Conservation (phyloP, 2,797 vertebrate genomes). For the Rhabdomys pumilio region DNA sequence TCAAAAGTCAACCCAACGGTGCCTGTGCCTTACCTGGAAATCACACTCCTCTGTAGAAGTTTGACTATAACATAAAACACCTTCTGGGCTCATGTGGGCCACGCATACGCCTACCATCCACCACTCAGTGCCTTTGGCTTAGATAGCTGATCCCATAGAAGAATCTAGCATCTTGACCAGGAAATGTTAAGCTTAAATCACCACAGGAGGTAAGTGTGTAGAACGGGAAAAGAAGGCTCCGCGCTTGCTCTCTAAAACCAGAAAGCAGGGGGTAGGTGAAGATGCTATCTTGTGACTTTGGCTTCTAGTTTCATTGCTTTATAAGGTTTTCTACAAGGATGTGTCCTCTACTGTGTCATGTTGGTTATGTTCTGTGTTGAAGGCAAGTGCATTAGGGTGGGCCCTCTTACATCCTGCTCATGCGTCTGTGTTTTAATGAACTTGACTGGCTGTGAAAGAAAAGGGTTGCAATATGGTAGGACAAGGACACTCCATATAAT, state of each 20-base stretch:
- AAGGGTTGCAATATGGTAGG: not conserved
- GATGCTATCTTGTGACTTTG: not conserved
- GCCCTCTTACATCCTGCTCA: not conserved
- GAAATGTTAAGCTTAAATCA: not conserved
- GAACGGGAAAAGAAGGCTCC: not conserved
- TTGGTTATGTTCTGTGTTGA: not conserved
- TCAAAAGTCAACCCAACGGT: not conserved
- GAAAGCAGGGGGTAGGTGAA: not conserved
- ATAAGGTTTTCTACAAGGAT: not conserved
- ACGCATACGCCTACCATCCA: fast-evolving
- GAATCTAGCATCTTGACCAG: not conserved
- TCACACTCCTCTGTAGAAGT: not conserved
- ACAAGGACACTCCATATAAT: not conserved
- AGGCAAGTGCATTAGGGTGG: not conserved
- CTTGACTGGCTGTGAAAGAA: not conserved
- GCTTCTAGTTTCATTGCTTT: not conserved
- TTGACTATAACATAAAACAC: not conserved
- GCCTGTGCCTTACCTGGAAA: not conserved
- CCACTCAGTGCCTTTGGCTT: not conserved
- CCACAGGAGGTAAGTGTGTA: not conserved
- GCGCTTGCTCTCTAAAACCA: not conserved
- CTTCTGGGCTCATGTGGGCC: not conserved
- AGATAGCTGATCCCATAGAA: not conserved
- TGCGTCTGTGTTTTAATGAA: not conserved
- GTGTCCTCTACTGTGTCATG: not conserved